phyloP scores from a whole-genome alignment of 2,888 invertebrate genomes.

The Ellobium chinense region DNA sequence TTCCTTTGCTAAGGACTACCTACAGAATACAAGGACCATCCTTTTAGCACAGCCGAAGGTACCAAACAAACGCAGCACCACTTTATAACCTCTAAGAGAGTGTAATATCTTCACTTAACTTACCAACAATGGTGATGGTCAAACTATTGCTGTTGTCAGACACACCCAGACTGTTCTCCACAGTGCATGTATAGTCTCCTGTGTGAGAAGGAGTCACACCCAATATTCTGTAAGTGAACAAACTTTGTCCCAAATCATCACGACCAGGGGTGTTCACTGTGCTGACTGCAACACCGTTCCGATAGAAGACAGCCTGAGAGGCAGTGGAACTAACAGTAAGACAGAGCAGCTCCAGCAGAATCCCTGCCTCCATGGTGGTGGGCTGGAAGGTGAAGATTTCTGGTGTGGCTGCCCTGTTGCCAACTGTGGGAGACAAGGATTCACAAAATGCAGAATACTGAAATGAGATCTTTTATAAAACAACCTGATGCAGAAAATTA shows the following conservation, averaged over 20 bases:
- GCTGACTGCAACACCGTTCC: not conserved
- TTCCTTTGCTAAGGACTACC: no score
- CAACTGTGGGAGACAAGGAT: no score
- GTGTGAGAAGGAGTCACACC: not conserved
- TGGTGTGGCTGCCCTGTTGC: not conserved
- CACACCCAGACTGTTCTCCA: not conserved
- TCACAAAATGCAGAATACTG: no score
- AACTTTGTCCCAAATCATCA: not conserved
- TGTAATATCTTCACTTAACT: no score
- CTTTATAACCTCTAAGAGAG: no score
- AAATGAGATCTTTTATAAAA: no score
- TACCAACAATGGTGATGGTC: not conserved
- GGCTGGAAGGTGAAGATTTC: not conserved
- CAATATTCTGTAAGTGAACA: not conserved
- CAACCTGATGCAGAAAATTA: no score
- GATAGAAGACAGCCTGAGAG: not conserved
- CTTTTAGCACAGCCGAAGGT: no score
- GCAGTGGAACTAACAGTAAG: not conserved
- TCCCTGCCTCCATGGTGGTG: not conserved
- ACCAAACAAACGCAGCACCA: no score
- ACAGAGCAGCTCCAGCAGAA: not conserved
- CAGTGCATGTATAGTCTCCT: slow-evolving; percentile 5
- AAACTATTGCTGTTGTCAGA: not conserved
- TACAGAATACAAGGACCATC: no score
- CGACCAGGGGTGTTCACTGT: not conserved